Evolutionary conservation across 37 sponge, comb jelly and placozoan genomes (phyloP), one percentile per base, ranked within the genome.

Genomic region (Mnemiopsis leidyi): DNA sequence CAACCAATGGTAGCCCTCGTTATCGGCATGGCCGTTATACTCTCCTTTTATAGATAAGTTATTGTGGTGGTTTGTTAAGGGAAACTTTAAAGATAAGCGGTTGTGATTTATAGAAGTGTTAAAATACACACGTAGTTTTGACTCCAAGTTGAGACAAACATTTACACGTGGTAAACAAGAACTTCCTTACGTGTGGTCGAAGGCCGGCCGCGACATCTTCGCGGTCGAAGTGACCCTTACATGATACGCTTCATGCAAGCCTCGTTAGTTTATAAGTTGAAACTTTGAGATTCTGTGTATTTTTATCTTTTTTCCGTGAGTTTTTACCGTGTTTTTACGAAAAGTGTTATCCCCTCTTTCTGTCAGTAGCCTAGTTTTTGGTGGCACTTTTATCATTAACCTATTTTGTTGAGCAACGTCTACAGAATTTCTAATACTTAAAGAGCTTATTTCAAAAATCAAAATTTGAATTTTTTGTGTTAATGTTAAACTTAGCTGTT

Each of bases 301-400:
- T 31, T 77, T 77, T 77, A 34, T 77, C 79, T 34, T 9, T 34
- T n/a, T 77, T 77, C 79, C 36, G 79, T 77, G 79, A 77, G 79
- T 77, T 77, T 77, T 77, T 77, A 77, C 79, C 32, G 79, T 32
- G 79, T 77, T 77, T 77, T 77, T 77, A 77, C 32, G 36, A 32
- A 77, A 32, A 77, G 79, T 48, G 61, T 48, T 5, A n/a, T n/a
- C 13, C 61, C 61, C 13, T 48, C 61, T 48, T 18, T 5, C 61
- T 48, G 61, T 48, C 61, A 48, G 61, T 48, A 48, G 61, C 61
- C 5, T 5, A 48, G 61, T 48, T 5, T 18, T 13, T 48, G 5
- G 61, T 48, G 13, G 61, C 13, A 48, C 61, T 48, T 5, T 48
- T 48, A 48, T 18, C 13, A 18, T 48, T 48, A 48, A n/a, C n/a